Evolutionary conservation across 2,113 vertebrate species (phyloP).

Genomic region (Synodontis membranacea): DNA sequence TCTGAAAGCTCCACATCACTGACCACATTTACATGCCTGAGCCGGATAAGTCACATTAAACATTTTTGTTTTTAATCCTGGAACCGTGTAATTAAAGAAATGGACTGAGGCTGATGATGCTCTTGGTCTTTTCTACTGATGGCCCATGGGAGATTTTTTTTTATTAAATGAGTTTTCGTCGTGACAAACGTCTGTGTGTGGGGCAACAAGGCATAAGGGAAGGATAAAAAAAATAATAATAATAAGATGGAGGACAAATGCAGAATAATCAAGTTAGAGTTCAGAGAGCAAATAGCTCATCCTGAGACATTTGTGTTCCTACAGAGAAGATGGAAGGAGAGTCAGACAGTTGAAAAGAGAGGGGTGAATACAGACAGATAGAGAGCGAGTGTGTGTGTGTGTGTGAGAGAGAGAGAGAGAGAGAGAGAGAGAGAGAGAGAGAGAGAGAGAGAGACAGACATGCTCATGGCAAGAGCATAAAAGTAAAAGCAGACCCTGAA

Average conservation of each 20-base stretch:
- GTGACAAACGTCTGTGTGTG: slow-evolving; percentile 71
- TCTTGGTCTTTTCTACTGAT: slow-evolving; percentile 65
- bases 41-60: not conserved
- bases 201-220: slow-evolving; percentile 6
- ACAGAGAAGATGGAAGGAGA: slow-evolving; percentile 59
- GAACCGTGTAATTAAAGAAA: slow-evolving; percentile 43
- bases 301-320: slow-evolving; percentile 72
- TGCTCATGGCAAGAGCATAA: not conserved
- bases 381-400: slow-evolving; percentile 46
- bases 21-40: not conserved
- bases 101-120: slow-evolving; percentile 49
- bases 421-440: slow-evolving; percentile 48
- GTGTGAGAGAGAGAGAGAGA: slow-evolving; percentile 33
- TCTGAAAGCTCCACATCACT: slow-evolving; percentile 25
- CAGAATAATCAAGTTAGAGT: slow-evolving; percentile 80
- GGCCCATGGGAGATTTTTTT: slow-evolving; percentile 65
- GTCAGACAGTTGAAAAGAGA: not conserved
- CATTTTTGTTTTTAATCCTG: not conserved
- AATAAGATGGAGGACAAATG: slow-evolving; percentile 62
- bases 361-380: too few relatives aligned
- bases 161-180: slow-evolving; percentile 67
- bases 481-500: slow-evolving; percentile 39
- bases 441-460: slow-evolving; percentile 37
- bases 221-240: slow-evolving; percentile 67
- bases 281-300: slow-evolving; percentile 74